Percentiles rank a stretch among this genome's conserved stretches.
These are phyloP conservation scores for Hymenochirus boettgeri DNA, from an alignment of 2,113 vertebrate species.

Conservation along the genomic window DNA sequence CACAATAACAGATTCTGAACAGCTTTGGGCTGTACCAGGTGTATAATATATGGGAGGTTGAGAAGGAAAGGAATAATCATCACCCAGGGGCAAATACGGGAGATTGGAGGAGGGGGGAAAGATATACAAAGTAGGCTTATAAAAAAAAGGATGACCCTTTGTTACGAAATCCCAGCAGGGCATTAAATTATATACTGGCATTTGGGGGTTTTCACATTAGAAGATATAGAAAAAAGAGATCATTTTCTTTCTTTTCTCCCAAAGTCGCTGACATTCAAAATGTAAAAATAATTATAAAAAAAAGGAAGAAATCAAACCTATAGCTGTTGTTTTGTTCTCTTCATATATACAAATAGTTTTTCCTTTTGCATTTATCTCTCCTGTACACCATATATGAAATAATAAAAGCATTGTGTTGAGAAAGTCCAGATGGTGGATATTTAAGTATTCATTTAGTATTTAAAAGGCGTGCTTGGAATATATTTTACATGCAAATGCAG, in stretches of 20 bases:
- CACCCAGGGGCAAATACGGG: background rate
- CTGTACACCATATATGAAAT: background rate
- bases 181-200: constrained; percentile 17
- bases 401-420: background rate
- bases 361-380: background rate
- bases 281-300: background rate
- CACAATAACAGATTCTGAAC: background rate
- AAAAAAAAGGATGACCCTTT: background rate
- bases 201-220: constrained; percentile 6
- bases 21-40: constrained; percentile 24
- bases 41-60: background rate
- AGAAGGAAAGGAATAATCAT: constrained; percentile 14
- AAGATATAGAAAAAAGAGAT: background rate
- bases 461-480: background rate
- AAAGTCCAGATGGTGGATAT: background rate
- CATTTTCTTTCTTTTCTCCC: background rate
- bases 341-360: background rate
- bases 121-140: background rate
- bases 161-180: background rate
- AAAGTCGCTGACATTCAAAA: background rate
- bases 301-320: background rate
- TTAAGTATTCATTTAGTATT: constrained; percentile 1
- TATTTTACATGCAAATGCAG: background rate
- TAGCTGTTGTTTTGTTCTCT: background rate
- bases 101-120: background rate